phyloP scores from a whole-genome alignment of 2,113 vertebrate species.

The Anoura caudifer region DNA sequence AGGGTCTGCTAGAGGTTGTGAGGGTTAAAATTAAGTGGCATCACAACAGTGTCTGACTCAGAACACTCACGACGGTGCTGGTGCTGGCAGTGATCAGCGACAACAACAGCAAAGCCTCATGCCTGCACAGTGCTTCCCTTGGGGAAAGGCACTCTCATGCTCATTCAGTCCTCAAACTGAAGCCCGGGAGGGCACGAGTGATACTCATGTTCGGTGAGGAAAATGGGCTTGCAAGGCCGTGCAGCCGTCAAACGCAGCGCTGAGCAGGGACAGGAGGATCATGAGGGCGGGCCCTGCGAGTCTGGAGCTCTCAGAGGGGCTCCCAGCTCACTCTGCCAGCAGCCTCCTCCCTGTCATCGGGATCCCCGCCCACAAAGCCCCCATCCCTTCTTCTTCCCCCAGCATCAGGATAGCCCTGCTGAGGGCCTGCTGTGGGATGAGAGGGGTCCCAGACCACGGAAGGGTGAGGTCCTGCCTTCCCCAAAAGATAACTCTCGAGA shows the following conservation, averaged over 20 bases:
- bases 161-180: background rate
- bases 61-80: background rate
- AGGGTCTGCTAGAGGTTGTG: background rate
- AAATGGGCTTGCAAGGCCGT: background rate
- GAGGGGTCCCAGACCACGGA: background rate
- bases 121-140: background rate
- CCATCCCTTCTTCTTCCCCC: background rate
- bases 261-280: background rate
- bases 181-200: background rate
- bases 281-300: fast-evolving
- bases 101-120: background rate
- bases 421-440: background rate
- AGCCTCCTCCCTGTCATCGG: background rate
- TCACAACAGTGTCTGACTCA: background rate
- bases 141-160: background rate
- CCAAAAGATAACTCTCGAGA: background rate
- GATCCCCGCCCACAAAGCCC: background rate
- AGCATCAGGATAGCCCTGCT: background rate
- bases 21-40: background rate
- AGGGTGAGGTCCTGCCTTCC: background rate
- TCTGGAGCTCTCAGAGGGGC: background rate
- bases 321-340: too few relatives aligned
- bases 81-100: background rate
- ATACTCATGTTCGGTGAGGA: background rate
- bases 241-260: background rate